Conservation (phyloP, 2,797 vertebrate genomes). For the Amblyopsis hoosieri region DNA sequence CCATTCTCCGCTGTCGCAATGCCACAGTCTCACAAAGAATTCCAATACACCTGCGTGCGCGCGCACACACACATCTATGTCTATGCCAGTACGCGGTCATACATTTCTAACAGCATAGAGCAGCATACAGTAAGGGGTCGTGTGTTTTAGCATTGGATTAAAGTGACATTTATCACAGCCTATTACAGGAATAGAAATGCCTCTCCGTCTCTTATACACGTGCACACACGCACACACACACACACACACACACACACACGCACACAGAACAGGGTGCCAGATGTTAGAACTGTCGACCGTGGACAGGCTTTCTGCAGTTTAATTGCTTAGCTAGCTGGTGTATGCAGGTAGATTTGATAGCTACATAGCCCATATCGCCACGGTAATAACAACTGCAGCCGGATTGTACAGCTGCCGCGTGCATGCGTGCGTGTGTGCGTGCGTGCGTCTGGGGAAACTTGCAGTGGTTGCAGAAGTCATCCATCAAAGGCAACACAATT, state of each 20-base stretch:
- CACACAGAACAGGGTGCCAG: conserved; percentile 55
- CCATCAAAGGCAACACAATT: conserved; percentile 66
- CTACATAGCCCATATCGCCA: conserved; percentile 45
- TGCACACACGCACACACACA: conserved; percentile 14
- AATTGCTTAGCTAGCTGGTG: conserved; percentile 65
- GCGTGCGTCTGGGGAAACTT: conserved; percentile 44
- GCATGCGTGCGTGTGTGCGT: conserved; percentile 11
- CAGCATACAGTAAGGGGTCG: neutral
- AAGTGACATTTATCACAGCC: conserved; percentile 33
- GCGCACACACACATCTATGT: conserved; percentile 1
- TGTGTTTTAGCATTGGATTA: conserved; percentile 32
- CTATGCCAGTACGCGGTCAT: neutral
- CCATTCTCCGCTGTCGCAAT: conserved; percentile 14
- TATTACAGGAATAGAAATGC: conserved; percentile 50
- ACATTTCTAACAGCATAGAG: neutral
- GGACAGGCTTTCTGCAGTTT: conserved; percentile 52
- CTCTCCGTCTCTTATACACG: conserved; percentile 8
- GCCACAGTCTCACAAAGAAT: conserved; percentile 12
- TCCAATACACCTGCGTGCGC: neutral
- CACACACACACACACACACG: conserved; percentile 21
- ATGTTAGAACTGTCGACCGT: conserved; percentile 66
- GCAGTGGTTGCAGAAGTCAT: conserved; percentile 66
- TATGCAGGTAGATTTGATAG: conserved; percentile 62
- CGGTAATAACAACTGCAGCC: conserved; percentile 55
- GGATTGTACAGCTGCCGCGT: conserved; percentile 25